Base-by-base conservation (phyloP, 2,113 vertebrate species). In the Arenaria interpres region DNA sequence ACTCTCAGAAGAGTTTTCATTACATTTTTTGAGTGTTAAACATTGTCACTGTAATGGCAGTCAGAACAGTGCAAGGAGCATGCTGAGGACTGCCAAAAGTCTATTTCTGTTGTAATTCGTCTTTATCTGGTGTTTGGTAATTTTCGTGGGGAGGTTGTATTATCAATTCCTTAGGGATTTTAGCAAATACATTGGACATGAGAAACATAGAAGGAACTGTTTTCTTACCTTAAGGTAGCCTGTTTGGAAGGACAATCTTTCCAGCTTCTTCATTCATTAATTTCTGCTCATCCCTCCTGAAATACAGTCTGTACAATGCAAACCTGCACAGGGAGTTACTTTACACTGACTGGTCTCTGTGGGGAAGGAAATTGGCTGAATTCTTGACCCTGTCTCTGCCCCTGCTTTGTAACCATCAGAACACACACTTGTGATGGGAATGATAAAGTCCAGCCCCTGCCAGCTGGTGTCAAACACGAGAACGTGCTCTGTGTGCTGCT, bases 41-140 rank as follows among this genome's bases (percentile, higher is more conserved):
- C 0, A 0, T 24, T 72, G 50, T 13, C 51, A 4, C 37, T 64
- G 28, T 35, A n/a, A 35, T 41, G 12, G 60, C 62, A 82, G 85
- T 30, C 14, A 90, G 76, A 77, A 32, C 8, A 5, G n/a, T 2
- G 27, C 35, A 35, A 45, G n/a, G 51, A 79, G 25, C 43, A 11
- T 2, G 6, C 45, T 41, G 24, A 67, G 57, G 43, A 32, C 78
- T 75, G 67, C 66, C 33, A 37, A 78, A 85, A 78, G 10, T 43
- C 33, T 12, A 2, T 54, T 73, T 60, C 57, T 69, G 0, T 5
- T 30, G 20, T 11, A 46, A 87, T 72, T 89, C n/a, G 64, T 81
- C 41, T 50, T 62, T n/a, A 18, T 76, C 63, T 67, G 27, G 19
- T 53, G 4, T 12, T 67, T 67, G 77, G 51, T 28, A 24, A 7